Evolutionary conservation across 2,888 invertebrate genomes (phyloP).

Genomic region (Iphiclides podalirius): DNA sequence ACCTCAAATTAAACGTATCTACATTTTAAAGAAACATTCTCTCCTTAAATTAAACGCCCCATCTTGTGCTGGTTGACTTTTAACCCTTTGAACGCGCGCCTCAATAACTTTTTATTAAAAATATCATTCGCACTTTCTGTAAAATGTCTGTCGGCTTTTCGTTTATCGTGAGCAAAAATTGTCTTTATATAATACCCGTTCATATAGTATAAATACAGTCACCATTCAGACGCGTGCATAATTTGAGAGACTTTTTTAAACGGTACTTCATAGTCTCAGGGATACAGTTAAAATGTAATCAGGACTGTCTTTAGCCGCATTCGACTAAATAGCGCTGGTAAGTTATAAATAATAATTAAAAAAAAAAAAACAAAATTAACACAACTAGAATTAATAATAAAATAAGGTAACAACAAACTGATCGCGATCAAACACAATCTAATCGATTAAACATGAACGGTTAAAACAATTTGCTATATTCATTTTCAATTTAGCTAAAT

Average conservation of each 20-base stretch:
- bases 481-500: constrained; percentile 11
- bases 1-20: constrained; percentile 19
- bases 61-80: not conserved
- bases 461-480: constrained; percentile 19
- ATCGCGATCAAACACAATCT: constrained; percentile 15
- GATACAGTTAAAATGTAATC: no score
- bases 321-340: constrained; percentile 36
- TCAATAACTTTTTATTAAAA: constrained; percentile 51
- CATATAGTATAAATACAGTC: constrained; percentile 10
- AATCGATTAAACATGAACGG: constrained; percentile 19
- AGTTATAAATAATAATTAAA: constrained; percentile 36
- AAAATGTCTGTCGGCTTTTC: constrained; percentile 4
- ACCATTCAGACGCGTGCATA: no score
- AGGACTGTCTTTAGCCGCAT: no score
- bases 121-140: constrained; percentile 42
- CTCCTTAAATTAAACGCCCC: no score
- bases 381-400: constrained; percentile 47
- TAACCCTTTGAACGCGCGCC: constrained; percentile 25
- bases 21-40: constrained; percentile 12
- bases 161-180: constrained; percentile 5
- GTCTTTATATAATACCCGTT: not conserved
- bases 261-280: no score
- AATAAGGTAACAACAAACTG: constrained; percentile 33
- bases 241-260: no score
- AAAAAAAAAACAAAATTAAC: constrained; percentile 43